phyloP scores from a whole-genome alignment of 1,140 invertebrate species.

The Solen grandis region DNA sequence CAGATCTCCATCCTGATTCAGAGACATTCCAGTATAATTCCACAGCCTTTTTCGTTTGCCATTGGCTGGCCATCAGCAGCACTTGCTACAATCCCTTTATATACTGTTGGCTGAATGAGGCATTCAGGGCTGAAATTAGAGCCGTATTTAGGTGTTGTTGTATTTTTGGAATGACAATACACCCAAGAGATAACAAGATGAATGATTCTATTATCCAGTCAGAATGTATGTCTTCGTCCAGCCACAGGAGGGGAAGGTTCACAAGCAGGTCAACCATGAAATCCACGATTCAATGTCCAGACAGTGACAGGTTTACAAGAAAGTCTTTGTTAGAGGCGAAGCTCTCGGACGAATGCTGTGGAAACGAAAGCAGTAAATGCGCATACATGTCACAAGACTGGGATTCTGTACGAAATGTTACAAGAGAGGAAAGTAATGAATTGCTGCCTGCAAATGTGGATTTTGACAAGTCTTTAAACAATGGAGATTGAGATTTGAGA shows the following conservation, averaged over 20 bases:
- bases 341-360: too few relatives aligned
- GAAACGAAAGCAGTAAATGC: too few relatives aligned
- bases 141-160: conserved; percentile 68
- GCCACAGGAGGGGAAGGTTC: neutral
- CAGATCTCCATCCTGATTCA: conserved; percentile 81
- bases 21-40: conserved; percentile 69
- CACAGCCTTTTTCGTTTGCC: conserved; percentile 81
- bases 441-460: too few relatives aligned
- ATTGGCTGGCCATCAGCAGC: conserved; percentile 83
- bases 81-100: conserved; percentile 84
- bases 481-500: too few relatives aligned
- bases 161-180: conserved; percentile 4
- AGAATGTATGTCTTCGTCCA: conserved; percentile 7
- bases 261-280: too few relatives aligned
- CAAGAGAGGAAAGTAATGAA: too few relatives aligned
- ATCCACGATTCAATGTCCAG: too few relatives aligned
- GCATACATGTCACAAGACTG: too few relatives aligned
- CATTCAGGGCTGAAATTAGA: conserved; percentile 75
- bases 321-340: too few relatives aligned
- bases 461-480: too few relatives aligned
- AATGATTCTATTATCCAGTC: conserved; percentile 27
- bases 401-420: too few relatives aligned
- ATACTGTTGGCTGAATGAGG: conserved; percentile 83
- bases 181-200: conserved; percentile 26
- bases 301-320: too few relatives aligned